Percentiles rank a stretch among this genome's conserved stretches.
Conservation (phyloP, 2,113 vertebrate genomes). For the Carettochelys insculpta region DNA sequence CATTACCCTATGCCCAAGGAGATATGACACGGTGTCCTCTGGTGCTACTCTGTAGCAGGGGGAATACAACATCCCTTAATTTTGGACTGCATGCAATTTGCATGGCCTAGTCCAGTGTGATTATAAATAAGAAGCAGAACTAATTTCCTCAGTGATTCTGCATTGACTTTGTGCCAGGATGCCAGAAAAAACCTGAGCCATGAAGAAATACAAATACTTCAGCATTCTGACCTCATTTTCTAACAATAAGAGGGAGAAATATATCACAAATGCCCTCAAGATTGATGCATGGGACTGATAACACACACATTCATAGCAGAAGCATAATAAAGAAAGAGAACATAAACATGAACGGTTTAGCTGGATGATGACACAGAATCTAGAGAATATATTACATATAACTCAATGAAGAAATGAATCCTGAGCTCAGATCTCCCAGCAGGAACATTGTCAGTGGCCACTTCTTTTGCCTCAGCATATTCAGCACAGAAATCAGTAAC, state of each 20-base stretch:
- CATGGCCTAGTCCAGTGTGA: background rate
- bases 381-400: background rate
- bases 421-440: background rate
- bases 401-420: background rate
- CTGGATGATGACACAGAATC: background rate
- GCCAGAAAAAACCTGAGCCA: background rate
- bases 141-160: background rate
- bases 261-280: background rate
- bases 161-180: constrained; percentile 12
- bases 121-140: constrained; percentile 18
- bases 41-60: background rate
- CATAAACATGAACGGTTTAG: background rate
- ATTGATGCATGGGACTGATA: background rate
- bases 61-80: background rate
- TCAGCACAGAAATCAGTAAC: background rate
- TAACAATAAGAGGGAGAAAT: background rate
- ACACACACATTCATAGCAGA: background rate
- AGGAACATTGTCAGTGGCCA: background rate
- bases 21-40: background rate
- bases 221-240: background rate
- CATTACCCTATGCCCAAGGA: background rate
- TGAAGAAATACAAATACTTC: background rate
- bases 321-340: background rate
- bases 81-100: background rate
- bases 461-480: background rate